Base-by-base conservation (phyloP, 2,888 invertebrate species). In the Lasioglossum morio region DNA sequence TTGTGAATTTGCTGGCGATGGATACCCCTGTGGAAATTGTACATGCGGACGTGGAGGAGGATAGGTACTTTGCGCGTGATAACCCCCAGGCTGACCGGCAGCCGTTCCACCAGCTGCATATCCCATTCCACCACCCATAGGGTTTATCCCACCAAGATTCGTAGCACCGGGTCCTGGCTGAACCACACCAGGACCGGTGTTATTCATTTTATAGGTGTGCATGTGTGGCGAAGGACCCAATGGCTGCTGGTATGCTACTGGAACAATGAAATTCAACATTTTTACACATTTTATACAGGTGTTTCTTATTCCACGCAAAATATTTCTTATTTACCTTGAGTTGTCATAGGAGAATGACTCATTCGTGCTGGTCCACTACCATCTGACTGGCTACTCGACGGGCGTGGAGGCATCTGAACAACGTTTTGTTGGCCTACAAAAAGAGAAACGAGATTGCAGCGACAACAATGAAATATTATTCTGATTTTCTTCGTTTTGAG, bases 331-430 rank as follows among this genome's bases (percentile, higher is more conserved):
- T 48, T 93, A 96, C 96, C 96, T 96, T 96, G 96, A 90, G 96
- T 96, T 92, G 97, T 96, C 97, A 97, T 97, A 89, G 97, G 97
- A 89, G 97, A 97, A 94, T 97, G 97, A 95, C 96, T 97, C 96
- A 97, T 96, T 91, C 97, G 96, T 92, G 96, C 96, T 92, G 96
- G 96, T 93, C 96, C 96, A 94, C 96, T 96, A 93, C 96, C 95
- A 94, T 96, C 96, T 85, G 96, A 96, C 94, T 96, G 95, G 93
- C 95, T 95, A 95, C 98, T 98, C 94, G 98, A 98, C 95, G 99
- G 99, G 95, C 99, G 97, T 95, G 98, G 98, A 95, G 99, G 98
- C 98, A 99, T 98, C 96, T 98, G 98, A 97, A 98, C 97, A 97
- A 98, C 97, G 97, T 98, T 98, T 97, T 98, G 98, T 95, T 97